phyloP scores from a whole-genome alignment of 2,888 invertebrate genomes.

The Torymus texanus region DNA sequence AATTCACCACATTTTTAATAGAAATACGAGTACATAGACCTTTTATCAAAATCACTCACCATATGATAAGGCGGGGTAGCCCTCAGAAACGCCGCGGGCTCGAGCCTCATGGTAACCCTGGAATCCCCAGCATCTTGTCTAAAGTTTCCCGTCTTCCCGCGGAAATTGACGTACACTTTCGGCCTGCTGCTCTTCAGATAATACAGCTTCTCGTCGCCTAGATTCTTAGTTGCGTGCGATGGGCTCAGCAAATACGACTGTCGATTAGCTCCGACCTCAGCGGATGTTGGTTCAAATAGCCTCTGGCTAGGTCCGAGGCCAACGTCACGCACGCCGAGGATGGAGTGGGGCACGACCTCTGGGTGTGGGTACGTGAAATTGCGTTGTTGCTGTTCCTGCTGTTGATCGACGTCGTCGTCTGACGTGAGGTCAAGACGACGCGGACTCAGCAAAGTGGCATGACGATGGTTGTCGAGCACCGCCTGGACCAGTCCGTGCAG shows the following conservation, averaged over 20 bases:
- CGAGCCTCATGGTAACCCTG: conserved; percentile 57
- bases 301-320: conserved; percentile 56
- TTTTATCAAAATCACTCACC: conserved; percentile 21
- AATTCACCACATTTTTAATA: too few relatives aligned
- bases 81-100: conserved; percentile 58
- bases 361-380: conserved; percentile 62
- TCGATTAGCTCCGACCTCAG: neutral
- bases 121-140: conserved; percentile 55
- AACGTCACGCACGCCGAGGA: conserved; percentile 67
- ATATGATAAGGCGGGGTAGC: conserved; percentile 57
- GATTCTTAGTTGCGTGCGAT: conserved; percentile 38
- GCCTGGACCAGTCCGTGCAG: conserved; percentile 66
- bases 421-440: conserved; percentile 11
- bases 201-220: conserved; percentile 68
- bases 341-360: conserved; percentile 68
- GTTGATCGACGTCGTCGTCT: conserved; percentile 2
- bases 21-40: too few relatives aligned
- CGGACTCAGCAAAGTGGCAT: neutral
- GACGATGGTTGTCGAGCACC: conserved; percentile 61
- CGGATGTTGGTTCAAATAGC: conserved; percentile 36
- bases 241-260: conserved; percentile 30
- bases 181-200: conserved; percentile 67
- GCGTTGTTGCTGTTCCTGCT: too few relatives aligned
- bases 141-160: conserved; percentile 66
- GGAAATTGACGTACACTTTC: conserved; percentile 69